Percentiles rank a stretch among this genome's conserved stretches.
These are phyloP conservation scores for Thripadectes ignobilis DNA, from an alignment of 2,797 vertebrate species.

Conservation along the genomic window DNA sequence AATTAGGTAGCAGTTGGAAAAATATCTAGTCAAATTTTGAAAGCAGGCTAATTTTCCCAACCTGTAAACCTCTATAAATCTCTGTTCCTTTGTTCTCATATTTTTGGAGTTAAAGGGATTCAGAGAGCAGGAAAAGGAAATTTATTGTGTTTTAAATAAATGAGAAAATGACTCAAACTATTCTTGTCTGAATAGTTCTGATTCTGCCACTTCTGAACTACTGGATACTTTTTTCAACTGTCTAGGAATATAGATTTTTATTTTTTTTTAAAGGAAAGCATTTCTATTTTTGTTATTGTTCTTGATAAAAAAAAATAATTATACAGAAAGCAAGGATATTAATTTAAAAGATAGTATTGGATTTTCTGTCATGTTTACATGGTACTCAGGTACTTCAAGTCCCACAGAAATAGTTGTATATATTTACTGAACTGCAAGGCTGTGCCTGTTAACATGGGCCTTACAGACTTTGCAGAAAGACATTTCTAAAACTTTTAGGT, in stretches of 20 bases:
- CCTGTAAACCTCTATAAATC: neutral
- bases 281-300: neutral
- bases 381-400: neutral
- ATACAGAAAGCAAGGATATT: neutral
- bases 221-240: neutral
- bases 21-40: neutral
- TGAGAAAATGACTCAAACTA: neutral
- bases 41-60: neutral
- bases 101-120: conserved; percentile 33
- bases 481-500: neutral
- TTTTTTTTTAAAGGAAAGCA: neutral
- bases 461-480: neutral
- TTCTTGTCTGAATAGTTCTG: neutral
- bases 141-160: neutral
- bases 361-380: neutral
- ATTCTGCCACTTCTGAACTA: neutral
- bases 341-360: neutral
- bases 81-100: neutral
- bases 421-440: neutral
- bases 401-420: neutral
- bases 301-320: neutral
- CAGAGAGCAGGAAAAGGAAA: neutral
- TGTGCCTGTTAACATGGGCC: neutral
- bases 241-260: neutral
- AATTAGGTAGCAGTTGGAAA: neutral